Evolutionary conservation across 2,888 invertebrate species (phyloP).

Genomic region (Netelia melanura): DNA sequence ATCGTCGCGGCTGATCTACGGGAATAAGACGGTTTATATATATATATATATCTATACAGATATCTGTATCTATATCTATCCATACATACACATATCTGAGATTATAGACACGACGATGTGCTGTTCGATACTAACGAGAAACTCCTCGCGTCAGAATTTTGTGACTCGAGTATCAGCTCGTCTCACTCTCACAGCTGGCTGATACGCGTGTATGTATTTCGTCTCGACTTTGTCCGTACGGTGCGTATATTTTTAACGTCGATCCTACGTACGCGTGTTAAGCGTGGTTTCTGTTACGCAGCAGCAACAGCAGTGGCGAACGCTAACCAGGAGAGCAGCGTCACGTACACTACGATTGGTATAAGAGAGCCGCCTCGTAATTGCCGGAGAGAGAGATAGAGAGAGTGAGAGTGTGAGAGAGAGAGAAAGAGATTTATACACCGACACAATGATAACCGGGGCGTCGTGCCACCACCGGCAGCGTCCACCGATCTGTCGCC

Average conservation of each 20-base stretch:
- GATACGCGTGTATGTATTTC: constrained; percentile 30
- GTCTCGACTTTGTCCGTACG: constrained; percentile 44
- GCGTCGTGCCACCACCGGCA: constrained; percentile 71
- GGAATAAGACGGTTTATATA: background rate
- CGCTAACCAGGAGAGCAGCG: constrained; percentile 41
- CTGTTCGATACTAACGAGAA: constrained; percentile 37
- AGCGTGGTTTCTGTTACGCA: constrained; percentile 52
- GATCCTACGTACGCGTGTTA: constrained; percentile 31
- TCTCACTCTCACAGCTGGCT: constrained; percentile 16
- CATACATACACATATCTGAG: background rate
- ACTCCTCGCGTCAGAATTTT: constrained; percentile 27
- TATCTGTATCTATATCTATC: too few species aligned
- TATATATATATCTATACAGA: background rate
- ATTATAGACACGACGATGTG: constrained; percentile 15
- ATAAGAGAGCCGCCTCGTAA: constrained; percentile 52
- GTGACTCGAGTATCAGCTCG: background rate
- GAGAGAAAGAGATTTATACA: constrained; percentile 46
- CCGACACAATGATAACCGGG: constrained; percentile 69
- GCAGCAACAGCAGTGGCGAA: constrained; percentile 31
- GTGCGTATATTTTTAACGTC: constrained; percentile 66
- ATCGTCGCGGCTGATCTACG: background rate
- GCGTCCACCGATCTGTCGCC: constrained; percentile 73
- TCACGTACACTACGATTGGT: constrained; percentile 52
- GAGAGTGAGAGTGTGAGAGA: background rate
- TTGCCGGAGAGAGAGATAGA: constrained; percentile 55